These are phyloP conservation scores for Periplaneta americana DNA, from an alignment of 1,140 invertebrate species.

Conservation along the genomic window DNA sequence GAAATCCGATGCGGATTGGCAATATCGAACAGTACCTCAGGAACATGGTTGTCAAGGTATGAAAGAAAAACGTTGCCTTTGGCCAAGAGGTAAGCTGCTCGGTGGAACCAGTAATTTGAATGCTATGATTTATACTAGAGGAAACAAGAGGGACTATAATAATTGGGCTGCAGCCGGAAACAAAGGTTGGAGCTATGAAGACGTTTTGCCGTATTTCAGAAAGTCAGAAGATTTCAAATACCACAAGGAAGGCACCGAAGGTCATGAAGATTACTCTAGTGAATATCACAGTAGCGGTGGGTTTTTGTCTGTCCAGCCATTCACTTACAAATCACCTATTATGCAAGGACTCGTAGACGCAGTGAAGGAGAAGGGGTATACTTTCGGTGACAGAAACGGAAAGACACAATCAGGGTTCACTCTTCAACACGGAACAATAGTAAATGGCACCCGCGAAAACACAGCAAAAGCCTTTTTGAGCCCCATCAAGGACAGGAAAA, in stretches of 20 bases:
- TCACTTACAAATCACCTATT: constrained; percentile 76
- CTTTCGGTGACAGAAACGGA: constrained; percentile 42
- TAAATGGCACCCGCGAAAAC: constrained; percentile 50
- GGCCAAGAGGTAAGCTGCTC: constrained; percentile 38
- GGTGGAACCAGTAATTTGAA: constrained; percentile 51
- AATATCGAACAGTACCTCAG: constrained; percentile 43
- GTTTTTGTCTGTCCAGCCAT: constrained; percentile 76
- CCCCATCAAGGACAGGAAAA: constrained; percentile 49
- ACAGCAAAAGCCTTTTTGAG: constrained; percentile 55
- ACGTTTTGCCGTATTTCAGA: constrained; percentile 38
- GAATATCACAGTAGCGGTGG: constrained; percentile 27
- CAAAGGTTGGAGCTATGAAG: constrained; percentile 45
- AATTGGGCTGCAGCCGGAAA: constrained; percentile 40
- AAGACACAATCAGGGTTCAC: constrained; percentile 38
- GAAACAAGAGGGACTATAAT: constrained; percentile 51
- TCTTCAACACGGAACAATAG: constrained; percentile 14
- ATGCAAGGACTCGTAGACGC: constrained; percentile 81
- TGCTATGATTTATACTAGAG: constrained; percentile 53
- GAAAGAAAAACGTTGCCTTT: constrained; percentile 32
- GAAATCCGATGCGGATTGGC: constrained; percentile 39
- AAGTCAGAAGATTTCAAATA: constrained; percentile 33
- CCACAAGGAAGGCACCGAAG: constrained; percentile 24
- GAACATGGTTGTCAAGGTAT: constrained; percentile 38
- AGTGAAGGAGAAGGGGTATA: constrained; percentile 79
- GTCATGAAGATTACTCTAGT: not conserved